Percentiles rank a stretch among this genome's conserved stretches.
Conservation (phyloP, 1,140 invertebrate genomes). For the Drosophila sturtevanti region DNA sequence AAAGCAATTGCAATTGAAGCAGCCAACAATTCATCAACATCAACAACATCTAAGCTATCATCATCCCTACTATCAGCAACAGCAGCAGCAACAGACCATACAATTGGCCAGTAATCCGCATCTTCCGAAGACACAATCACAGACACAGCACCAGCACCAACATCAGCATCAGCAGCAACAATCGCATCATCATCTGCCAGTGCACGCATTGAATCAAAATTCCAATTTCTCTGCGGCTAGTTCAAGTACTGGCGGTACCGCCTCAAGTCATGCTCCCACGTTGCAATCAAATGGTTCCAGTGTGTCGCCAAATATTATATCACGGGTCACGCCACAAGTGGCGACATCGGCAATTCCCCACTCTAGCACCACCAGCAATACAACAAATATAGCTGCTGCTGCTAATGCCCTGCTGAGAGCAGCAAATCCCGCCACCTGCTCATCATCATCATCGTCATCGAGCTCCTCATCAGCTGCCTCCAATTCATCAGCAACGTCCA, state of each 20-base stretch:
- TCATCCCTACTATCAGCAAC: conserved; percentile 77
- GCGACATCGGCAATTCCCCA: background rate
- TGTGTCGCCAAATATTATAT: conserved; percentile 69
- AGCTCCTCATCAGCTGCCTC: conserved; percentile 50
- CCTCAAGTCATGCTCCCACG: conserved; percentile 79
- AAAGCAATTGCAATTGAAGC: conserved; percentile 75
- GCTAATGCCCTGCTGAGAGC: conserved; percentile 17
- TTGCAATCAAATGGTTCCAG: conserved; percentile 78
- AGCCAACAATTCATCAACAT: conserved; percentile 78
- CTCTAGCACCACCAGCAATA: conserved; percentile 44
- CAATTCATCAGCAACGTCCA: conserved; percentile 28
- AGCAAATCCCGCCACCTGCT: conserved; percentile 25
- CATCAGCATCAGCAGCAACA: conserved; percentile 33
- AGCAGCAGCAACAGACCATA: conserved; percentile 35
- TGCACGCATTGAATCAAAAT: conserved; percentile 78
- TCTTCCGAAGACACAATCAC: conserved; percentile 35
- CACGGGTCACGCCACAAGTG: conserved; percentile 24
- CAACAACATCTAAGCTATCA: conserved; percentile 75
- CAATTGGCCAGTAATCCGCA: conserved; percentile 29
- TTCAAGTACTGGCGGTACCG: conserved; percentile 75
- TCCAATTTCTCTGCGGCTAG: conserved; percentile 80
- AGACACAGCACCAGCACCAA: conserved; percentile 41
- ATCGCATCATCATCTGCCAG: conserved; percentile 58
- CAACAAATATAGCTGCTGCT: conserved; percentile 64
- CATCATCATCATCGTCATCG: conserved; percentile 60